Evolutionary conservation across 2,888 invertebrate species (phyloP).

Genomic region (Phania funesta): DNA sequence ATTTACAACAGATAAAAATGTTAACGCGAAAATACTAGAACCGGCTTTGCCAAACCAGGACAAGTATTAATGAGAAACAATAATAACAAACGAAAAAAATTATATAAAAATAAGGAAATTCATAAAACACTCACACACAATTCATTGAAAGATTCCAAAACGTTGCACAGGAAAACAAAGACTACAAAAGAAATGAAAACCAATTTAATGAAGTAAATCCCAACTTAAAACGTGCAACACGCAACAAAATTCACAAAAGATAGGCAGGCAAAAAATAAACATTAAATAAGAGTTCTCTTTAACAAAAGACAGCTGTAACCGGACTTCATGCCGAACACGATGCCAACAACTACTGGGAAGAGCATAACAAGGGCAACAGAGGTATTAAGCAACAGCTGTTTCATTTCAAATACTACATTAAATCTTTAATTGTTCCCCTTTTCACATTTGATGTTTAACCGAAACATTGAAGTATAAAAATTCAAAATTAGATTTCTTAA

Average conservation of each 20-base stretch:
- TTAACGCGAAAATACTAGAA: constrained; percentile 1
- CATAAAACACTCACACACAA: constrained; percentile 27
- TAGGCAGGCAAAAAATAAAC: not conserved
- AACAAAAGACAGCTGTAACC: constrained; percentile 57
- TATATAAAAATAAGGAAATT: constrained; percentile 2
- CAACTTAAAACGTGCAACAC: constrained; percentile 48
- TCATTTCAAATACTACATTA: constrained; percentile 12
- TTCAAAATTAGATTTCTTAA: constrained; percentile 58
- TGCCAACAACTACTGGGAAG: constrained; percentile 9
- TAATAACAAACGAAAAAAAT: not conserved
- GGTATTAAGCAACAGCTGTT: constrained; percentile 35
- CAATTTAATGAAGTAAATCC: constrained; percentile 56
- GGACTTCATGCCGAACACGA: constrained; percentile 12
- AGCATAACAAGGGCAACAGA: not conserved
- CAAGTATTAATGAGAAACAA: constrained; percentile 29
- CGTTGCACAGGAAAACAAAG: not conserved
- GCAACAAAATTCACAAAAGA: constrained; percentile 20
- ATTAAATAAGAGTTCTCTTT: constrained; percentile 35
- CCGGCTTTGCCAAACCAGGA: not conserved
- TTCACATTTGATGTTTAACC: constrained; percentile 47
- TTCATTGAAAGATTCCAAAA: constrained; percentile 31
- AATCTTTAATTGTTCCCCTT: constrained; percentile 55
- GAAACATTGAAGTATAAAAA: constrained; percentile 23
- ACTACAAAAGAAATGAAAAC: constrained; percentile 11
- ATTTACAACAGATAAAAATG: constrained; percentile 23